Conservation (phyloP, 2,888 invertebrate species). For the Machimus atricapillus region DNA sequence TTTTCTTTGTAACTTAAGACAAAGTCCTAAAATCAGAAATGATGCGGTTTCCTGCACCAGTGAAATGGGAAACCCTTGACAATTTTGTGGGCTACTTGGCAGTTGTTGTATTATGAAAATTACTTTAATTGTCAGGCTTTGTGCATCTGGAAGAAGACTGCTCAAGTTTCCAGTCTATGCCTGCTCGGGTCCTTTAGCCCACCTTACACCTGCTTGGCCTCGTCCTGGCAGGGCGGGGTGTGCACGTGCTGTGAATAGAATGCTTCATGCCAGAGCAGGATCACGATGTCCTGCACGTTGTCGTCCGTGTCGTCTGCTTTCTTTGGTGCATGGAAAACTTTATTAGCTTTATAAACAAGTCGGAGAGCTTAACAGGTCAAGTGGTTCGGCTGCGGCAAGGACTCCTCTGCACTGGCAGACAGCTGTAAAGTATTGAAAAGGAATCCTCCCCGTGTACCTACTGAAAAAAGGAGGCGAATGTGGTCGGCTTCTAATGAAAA, state of each 20-base stretch:
- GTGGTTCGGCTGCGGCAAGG: slow-evolving; percentile 23
- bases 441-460: not conserved
- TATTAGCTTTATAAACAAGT: slow-evolving; percentile 30
- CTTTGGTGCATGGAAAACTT: slow-evolving; percentile 12
- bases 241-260: not conserved
- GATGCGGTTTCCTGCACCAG: not conserved
- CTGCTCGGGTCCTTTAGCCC: not conserved
- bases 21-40: not conserved
- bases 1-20: not conserved
- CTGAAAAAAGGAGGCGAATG: not conserved
- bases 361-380: slow-evolving; percentile 31
- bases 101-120: not conserved
- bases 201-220: not conserved
- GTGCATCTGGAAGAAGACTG: not conserved
- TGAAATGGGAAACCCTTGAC: not conserved
- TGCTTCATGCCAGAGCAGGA: not conserved
- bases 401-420: not conserved
- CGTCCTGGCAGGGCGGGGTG: not conserved
- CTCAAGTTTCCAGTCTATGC: not conserved
- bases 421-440: not conserved
- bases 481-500: not conserved
- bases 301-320: not conserved
- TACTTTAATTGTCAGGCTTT: not conserved
- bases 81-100: not conserved
- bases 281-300: not conserved